Percentiles rank a stretch among this genome's conserved stretches.
Conservation (phyloP, 2,797 vertebrate genomes). For the Buceros bicornis region DNA sequence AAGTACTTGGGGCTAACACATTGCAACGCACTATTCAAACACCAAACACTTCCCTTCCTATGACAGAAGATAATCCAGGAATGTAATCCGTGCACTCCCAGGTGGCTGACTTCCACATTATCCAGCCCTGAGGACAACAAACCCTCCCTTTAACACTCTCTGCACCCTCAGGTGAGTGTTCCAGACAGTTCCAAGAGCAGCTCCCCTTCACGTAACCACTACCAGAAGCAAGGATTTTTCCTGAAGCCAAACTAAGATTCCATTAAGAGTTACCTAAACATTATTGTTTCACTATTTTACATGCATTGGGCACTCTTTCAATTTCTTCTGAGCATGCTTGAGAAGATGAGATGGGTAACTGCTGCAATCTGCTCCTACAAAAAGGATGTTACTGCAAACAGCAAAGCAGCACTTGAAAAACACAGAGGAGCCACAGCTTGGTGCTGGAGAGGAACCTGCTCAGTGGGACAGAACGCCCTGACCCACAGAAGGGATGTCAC, state of each 20-base stretch:
- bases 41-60: slow-evolving; percentile 33
- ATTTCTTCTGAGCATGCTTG: neutral
- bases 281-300: neutral
- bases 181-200: slow-evolving; percentile 41
- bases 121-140: neutral
- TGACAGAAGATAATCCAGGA: slow-evolving; percentile 41
- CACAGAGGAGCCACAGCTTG: neutral
- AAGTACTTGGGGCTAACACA: neutral
- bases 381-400: neutral
- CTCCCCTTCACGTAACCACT: slow-evolving; percentile 28
- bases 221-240: neutral
- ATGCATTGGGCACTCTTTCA: neutral
- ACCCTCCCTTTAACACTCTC: slow-evolving; percentile 18
- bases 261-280: neutral
- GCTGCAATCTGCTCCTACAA: neutral
- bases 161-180: slow-evolving; percentile 37
- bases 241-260: neutral
- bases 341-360: neutral
- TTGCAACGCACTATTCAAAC: neutral
- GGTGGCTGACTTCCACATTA: neutral
- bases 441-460: neutral
- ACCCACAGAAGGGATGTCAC: neutral
- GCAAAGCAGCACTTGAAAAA: neutral
- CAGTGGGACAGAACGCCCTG: neutral
- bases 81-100: slow-evolving; percentile 27